Percentiles rank a stretch among this genome's conserved stretches.
phyloP scores from a whole-genome alignment of 2,888 invertebrate genomes.

The Acrocyrtus sp. region DNA sequence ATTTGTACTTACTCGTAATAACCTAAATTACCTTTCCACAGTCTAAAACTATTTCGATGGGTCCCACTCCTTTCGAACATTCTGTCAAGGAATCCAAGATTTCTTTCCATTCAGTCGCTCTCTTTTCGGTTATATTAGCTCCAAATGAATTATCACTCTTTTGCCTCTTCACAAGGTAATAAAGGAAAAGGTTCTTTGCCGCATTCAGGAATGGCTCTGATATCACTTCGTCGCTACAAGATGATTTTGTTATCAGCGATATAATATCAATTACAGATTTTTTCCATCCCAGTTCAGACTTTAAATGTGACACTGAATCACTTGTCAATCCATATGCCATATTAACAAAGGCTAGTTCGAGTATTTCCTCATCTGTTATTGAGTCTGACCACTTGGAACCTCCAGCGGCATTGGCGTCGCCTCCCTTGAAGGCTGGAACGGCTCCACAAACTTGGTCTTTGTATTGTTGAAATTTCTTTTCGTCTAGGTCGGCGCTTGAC shows the following conservation, averaged over 20 bases:
- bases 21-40: slow-evolving; percentile 12
- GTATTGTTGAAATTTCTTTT: slow-evolving; percentile 1
- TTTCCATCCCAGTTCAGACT: slow-evolving; percentile 24
- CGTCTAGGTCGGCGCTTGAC: slow-evolving; percentile 4
- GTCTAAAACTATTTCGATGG: slow-evolving; percentile 10
- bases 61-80: slow-evolving; percentile 6
- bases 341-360: slow-evolving; percentile 34
- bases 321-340: slow-evolving; percentile 31
- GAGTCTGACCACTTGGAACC: slow-evolving; percentile 1
- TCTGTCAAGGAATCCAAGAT: slow-evolving; percentile 10
- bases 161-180: slow-evolving; percentile 24
- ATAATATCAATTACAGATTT: slow-evolving; percentile 36
- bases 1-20: background rate
- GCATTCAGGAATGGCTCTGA: slow-evolving; percentile 35
- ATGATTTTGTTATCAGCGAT: slow-evolving; percentile 28
- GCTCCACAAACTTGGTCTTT: slow-evolving; percentile 14
- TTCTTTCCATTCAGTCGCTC: slow-evolving; percentile 17
- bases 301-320: slow-evolving; percentile 11
- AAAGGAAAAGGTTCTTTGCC: slow-evolving; percentile 39
- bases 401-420: background rate
- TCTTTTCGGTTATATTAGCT: slow-evolving; percentile 1
- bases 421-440: slow-evolving; percentile 25
- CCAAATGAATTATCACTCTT: background rate
- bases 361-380: slow-evolving; percentile 17
- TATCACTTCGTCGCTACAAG: slow-evolving; percentile 25